Evolutionary conservation across 92 coral and sea anemone genomes (phyloP).

Genomic region (Parazoanthus atlanticus): DNA sequence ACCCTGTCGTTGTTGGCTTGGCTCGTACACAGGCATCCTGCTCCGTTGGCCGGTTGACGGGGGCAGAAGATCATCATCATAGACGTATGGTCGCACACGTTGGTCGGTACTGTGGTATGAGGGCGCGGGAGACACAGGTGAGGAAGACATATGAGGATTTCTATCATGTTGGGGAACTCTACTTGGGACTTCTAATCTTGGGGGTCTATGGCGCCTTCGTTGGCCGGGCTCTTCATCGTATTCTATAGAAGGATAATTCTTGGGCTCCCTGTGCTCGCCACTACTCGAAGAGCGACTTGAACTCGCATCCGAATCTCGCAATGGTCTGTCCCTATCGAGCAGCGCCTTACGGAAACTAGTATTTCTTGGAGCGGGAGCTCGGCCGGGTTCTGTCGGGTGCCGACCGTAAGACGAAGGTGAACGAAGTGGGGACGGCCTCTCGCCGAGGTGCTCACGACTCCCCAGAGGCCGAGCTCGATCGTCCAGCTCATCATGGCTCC

Average conservation of each 20-base stretch:
- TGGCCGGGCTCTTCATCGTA: slow-evolving; percentile 80
- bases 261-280: slow-evolving; percentile 76
- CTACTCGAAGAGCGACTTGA: slow-evolving; percentile 82
- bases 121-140: slow-evolving; percentile 91
- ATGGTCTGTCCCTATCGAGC: slow-evolving; percentile 43
- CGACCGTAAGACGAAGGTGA: slow-evolving; percentile 39
- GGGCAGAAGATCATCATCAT: background rate
- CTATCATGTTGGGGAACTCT: slow-evolving; percentile 34
- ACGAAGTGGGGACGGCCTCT: slow-evolving; percentile 44
- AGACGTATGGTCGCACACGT: slow-evolving; percentile 24
- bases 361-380: slow-evolving; percentile 58
- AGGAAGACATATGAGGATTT: slow-evolving; percentile 39
- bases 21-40: slow-evolving; percentile 40
- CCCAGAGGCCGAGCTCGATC: slow-evolving; percentile 31
- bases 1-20: slow-evolving; percentile 35
- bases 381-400: slow-evolving; percentile 44
- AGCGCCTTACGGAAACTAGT: slow-evolving; percentile 81
- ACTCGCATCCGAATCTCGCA: slow-evolving; percentile 63
- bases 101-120: slow-evolving; percentile 76
- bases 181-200: slow-evolving; percentile 45
- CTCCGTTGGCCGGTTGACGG: slow-evolving; percentile 24
- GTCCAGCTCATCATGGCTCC: slow-evolving; percentile 20
- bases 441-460: slow-evolving; percentile 31
- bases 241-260: slow-evolving; percentile 53
- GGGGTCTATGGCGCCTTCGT: slow-evolving; percentile 69